These are phyloP conservation scores for Cirrhinus molitorella DNA, from an alignment of 2,797 vertebrate genomes.

Conservation along the genomic window DNA sequence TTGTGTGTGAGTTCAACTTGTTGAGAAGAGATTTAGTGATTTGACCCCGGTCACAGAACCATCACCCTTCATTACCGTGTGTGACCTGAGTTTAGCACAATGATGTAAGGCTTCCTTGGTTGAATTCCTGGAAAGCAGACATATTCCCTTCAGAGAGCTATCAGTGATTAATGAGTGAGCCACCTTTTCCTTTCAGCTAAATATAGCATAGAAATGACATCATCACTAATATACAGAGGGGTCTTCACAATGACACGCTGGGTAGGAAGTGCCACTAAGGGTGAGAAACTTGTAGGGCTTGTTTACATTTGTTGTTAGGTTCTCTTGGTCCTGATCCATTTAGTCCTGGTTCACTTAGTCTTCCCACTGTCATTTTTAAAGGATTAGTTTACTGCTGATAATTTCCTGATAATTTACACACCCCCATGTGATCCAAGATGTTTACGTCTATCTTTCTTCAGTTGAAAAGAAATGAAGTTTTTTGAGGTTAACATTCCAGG, in stretches of 20 bases:
- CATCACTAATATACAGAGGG: neutral
- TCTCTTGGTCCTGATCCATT: neutral
- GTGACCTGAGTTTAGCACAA: slow-evolving; percentile 45
- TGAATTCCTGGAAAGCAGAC: slow-evolving; percentile 59
- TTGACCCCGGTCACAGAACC: slow-evolving; percentile 32
- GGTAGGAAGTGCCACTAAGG: neutral
- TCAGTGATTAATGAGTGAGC: slow-evolving; percentile 50
- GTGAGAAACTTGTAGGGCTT: neutral
- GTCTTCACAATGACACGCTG: neutral
- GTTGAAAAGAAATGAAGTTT: too few species aligned
- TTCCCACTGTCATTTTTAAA: neutral
- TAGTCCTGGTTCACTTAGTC: neutral
- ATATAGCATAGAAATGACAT: slow-evolving; percentile 46
- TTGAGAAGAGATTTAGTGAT: slow-evolving; percentile 10
- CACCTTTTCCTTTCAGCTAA: slow-evolving; percentile 38
- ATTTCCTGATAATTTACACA: too few species aligned
- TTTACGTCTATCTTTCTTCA: too few species aligned
- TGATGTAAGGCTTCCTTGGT: slow-evolving; percentile 46
- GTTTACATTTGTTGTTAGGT: neutral
- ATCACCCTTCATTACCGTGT: slow-evolving; percentile 11
- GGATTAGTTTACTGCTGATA: too few species aligned
- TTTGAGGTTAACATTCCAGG: too few species aligned
- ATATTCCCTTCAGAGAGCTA: slow-evolving; percentile 30
- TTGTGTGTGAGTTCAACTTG: slow-evolving; percentile 22
- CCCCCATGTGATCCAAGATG: too few species aligned